phyloP scores from a whole-genome alignment of 2,797 vertebrate species.

The Bufotes viridis region DNA sequence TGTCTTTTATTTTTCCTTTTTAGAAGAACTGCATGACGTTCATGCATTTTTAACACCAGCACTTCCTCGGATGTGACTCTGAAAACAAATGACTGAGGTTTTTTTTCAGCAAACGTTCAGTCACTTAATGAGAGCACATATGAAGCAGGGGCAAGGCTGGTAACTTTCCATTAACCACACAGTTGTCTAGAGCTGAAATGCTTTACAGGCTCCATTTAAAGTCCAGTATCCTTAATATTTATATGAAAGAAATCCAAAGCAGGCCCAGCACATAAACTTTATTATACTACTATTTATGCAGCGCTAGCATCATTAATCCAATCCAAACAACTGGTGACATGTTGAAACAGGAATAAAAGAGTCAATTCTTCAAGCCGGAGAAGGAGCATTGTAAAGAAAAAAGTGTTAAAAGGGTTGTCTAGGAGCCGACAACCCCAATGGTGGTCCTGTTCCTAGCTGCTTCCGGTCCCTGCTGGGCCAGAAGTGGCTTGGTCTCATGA shows the following conservation, averaged over 20 bases:
- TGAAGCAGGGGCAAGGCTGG: slow-evolving; percentile 28
- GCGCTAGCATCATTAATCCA: slow-evolving; percentile 52
- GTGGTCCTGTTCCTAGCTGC: too few species aligned
- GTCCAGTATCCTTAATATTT: slow-evolving; percentile 62
- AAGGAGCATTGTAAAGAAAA: slow-evolving; percentile 10
- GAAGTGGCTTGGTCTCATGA: too few species aligned
- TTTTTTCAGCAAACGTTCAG: slow-evolving; percentile 1
- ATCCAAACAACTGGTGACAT: slow-evolving; percentile 55
- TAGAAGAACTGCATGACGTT: not conserved
- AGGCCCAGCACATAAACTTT: slow-evolving; percentile 55
- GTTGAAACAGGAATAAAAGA: slow-evolving; percentile 46
- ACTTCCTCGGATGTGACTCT: slow-evolving; percentile 20
- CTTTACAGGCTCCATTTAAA: slow-evolving; percentile 45
- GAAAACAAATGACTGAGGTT: slow-evolving; percentile 18
- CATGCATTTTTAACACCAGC: not conserved
- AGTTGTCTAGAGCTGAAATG: slow-evolving; percentile 31
- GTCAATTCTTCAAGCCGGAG: slow-evolving; percentile 16
- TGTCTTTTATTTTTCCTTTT: too few species aligned
- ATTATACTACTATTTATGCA: slow-evolving; percentile 57
- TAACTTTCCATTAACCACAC: slow-evolving; percentile 53
- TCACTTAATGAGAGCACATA: slow-evolving; percentile 39
- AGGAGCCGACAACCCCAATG: too few species aligned
- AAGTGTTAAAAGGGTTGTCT: not conserved
- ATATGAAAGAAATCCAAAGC: slow-evolving; percentile 60
- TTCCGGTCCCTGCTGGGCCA: too few species aligned